Percentiles rank a stretch among this genome's conserved stretches.
Conservation (phyloP, 2,113 vertebrate species). For the Crypturellus undulatus region DNA sequence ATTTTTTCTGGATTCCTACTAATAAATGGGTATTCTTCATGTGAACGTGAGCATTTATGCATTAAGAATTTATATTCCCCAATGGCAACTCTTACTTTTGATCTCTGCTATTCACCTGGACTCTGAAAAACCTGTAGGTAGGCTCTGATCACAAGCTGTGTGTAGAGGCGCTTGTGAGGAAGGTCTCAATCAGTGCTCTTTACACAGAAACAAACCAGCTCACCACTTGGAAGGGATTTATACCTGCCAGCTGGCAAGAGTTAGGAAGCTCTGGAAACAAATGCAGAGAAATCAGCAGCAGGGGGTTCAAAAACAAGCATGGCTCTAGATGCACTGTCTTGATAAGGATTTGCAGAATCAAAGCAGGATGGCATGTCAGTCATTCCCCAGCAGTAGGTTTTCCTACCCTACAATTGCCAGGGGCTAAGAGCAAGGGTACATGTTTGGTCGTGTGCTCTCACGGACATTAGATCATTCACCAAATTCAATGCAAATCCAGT, state of each 20-base stretch:
- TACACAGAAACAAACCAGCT: constrained; percentile 5
- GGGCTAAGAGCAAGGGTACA: neutral
- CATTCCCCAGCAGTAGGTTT: neutral
- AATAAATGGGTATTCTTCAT: neutral
- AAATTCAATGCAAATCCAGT: neutral
- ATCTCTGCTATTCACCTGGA: neutral
- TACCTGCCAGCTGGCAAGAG: constrained; percentile 56
- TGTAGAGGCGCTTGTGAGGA: constrained; percentile 23
- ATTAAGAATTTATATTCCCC: neutral
- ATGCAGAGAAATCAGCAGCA: constrained; percentile 27
- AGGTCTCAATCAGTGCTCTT: constrained; percentile 45
- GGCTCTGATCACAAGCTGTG: constrained; percentile 4
- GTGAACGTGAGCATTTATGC: neutral
- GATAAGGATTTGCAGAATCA: constrained; percentile 47
- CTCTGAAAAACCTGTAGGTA: neutral
- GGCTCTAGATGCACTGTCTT: constrained; percentile 21
- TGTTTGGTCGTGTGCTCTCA: neutral
- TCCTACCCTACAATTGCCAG: neutral
- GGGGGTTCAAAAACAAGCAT: neutral
- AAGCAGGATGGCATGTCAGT: constrained; percentile 14
- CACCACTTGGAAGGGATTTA: constrained; percentile 25
- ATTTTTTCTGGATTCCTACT: neutral
- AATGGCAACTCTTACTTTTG: neutral
- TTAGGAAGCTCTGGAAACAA: constrained; percentile 52
- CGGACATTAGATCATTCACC: neutral